Evolutionary conservation across 2,888 invertebrate species (phyloP), one percentile per base, ranked within the genome.

Genomic region (Caenorhabditis sp.): DNA sequence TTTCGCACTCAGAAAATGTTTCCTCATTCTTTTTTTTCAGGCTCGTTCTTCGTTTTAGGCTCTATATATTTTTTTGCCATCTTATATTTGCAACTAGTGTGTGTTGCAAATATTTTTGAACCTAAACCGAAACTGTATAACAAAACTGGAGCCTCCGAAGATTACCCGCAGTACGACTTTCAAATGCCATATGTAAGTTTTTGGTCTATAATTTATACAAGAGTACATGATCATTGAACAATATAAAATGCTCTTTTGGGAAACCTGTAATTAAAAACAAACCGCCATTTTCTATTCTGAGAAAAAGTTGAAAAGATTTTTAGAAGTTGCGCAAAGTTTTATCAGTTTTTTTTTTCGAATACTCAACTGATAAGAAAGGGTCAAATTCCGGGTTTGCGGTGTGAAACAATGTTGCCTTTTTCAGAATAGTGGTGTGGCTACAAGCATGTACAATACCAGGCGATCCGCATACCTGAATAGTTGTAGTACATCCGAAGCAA

Each of bases 381-480:
- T 43, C 43, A 43, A 43, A 43, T 43, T 43, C 43, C 43, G 43
- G 43, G 43, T 12, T 36, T n/a, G 10, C 31, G 31, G 23, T 8
- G 8, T 20, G 7, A 23, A 52, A 21, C n/a, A 23, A 17, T 52
- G 12, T 8, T 20, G 21, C 4, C 2, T 36, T 21, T 72, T 73
- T 26, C 73, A 73, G 73, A 65, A 63, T 63, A 65, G 62, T 65
- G 59, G 73, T 49, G 68, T 73, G 65, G 68, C 73, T 58, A 68
- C 73, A 56, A 62, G 63, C 58, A 73, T 73, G 73, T 73, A 73
- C 49, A 68, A 68, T 57, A 68, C 73, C 50, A 68, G 73, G 57
- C 63, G 73, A 63, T 27, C 62, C 66, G 60, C 66, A 65, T 74
- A 74, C 65, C 23, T 74, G 69, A 74, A 70, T 63, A 10, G 21